Evolutionary conservation across 2,113 vertebrate species (phyloP).

Genomic region (Oryzias celebensis): DNA sequence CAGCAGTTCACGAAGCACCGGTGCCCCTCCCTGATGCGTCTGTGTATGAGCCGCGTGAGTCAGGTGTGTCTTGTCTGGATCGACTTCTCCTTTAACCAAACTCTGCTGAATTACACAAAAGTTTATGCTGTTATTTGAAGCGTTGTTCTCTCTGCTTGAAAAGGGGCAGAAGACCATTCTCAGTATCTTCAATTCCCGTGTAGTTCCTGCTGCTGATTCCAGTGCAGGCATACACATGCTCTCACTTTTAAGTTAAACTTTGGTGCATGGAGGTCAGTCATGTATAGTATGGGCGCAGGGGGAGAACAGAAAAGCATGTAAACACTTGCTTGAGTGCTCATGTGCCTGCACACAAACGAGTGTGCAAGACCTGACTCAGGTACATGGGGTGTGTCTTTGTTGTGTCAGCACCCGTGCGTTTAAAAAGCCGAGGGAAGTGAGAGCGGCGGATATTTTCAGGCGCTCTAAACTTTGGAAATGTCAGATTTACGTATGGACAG

Average conservation of each 20-base stretch:
- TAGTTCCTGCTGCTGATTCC: constrained; percentile 11
- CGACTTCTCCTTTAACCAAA: constrained; percentile 47
- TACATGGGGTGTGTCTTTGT: constrained; percentile 72
- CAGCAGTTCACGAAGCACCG: not conserved
- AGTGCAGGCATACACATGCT: not conserved
- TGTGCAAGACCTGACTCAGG: constrained; percentile 79
- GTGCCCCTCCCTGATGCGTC: constrained; percentile 51
- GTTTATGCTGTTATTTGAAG: not conserved
- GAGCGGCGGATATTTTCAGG: constrained; percentile 43
- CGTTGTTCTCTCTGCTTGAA: constrained; percentile 31
- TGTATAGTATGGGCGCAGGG: not conserved
- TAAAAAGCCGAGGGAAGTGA: constrained; percentile 75
- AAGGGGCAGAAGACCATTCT: constrained; percentile 1
- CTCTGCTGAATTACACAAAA: not conserved
- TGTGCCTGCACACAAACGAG: constrained; percentile 33
- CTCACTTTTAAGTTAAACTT: not conserved
- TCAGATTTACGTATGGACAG: constrained; percentile 39
- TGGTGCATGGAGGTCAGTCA: constrained; percentile 6
- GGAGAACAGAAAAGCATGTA: constrained; percentile 14
- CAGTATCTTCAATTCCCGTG: not conserved
- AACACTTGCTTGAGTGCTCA: constrained; percentile 53
- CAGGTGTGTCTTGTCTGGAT: constrained; percentile 70
- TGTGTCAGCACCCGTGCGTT: constrained; percentile 51
- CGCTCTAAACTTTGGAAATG: constrained; percentile 54
- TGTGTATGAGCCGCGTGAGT: constrained; percentile 79